A percentile compares a stretch with the other conserved stretches of the same genome.
Conservation (phyloP, 2,113 vertebrate genomes). For the Corythaixoides concolor region DNA sequence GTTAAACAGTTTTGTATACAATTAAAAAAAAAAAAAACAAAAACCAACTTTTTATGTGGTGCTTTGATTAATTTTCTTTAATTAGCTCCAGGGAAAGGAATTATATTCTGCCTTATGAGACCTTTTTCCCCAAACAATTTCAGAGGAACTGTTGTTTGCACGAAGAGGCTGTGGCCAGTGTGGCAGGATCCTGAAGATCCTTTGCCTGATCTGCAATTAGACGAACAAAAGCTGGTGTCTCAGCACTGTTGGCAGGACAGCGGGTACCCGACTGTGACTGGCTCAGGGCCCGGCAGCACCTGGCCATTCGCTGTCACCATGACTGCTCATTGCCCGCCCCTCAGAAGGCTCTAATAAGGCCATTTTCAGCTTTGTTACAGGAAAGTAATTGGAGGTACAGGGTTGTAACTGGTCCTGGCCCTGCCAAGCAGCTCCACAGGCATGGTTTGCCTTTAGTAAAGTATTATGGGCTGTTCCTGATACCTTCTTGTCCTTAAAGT, state of each 20-base stretch:
- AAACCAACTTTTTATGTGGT: neutral
- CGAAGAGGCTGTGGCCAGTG: neutral
- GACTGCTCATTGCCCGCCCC: too few species aligned
- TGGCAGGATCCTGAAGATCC: too few species aligned
- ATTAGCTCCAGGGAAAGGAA: neutral
- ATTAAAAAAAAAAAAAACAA: neutral
- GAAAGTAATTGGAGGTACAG: neutral
- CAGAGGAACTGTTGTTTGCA: rapidly evolving
- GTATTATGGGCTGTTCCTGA: neutral
- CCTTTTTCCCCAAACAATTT: neutral
- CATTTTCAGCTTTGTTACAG: neutral
- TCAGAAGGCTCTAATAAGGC: rapidly evolving
- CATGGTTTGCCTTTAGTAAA: neutral
- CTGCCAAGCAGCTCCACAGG: neutral
- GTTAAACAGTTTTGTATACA: neutral
- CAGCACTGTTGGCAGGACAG: too few species aligned
- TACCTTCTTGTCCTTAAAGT: neutral
- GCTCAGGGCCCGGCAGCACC: rapidly evolving
- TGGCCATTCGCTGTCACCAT: neutral
- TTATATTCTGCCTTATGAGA: neutral
- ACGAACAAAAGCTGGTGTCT: neutral
- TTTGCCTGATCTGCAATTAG: neutral
- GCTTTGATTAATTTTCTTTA: neutral
- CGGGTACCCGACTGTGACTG: neutral
- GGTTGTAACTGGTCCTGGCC: too few species aligned